phyloP scores from a whole-genome alignment of 2,113 vertebrate genomes.

The Galeopterus variegatus region DNA sequence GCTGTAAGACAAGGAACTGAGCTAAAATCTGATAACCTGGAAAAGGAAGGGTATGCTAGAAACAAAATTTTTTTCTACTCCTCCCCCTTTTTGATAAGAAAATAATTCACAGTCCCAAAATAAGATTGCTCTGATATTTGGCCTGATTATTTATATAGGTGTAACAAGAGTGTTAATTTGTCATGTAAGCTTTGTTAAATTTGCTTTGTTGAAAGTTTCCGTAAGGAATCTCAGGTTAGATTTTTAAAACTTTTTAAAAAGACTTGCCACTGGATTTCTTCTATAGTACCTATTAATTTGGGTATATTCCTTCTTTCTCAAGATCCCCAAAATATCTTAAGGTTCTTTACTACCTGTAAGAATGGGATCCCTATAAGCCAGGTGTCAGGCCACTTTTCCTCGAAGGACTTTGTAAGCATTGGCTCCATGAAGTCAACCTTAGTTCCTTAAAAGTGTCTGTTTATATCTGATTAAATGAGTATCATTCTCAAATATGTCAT shows the following conservation, averaged over 20 bases:
- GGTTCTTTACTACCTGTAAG: background rate
- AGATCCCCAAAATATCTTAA: background rate
- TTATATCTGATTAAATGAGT: background rate
- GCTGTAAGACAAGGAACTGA: background rate
- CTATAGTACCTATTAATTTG: background rate
- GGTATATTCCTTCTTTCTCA: background rate
- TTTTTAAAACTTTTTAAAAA: no score
- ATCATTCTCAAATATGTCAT: background rate
- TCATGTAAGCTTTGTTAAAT: background rate
- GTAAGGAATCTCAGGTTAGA: background rate
- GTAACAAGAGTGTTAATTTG: background rate
- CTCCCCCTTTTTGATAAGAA: background rate
- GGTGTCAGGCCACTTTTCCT: background rate
- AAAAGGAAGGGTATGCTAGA: background rate
- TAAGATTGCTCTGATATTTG: background rate
- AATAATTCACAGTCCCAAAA: background rate
- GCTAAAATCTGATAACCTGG: background rate
- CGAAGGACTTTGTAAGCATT: background rate
- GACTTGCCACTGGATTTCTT: background rate
- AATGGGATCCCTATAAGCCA: background rate
- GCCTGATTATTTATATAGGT: background rate
- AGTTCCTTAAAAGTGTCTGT: background rate
- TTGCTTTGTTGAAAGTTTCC: constrained; percentile 20
- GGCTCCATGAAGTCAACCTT: background rate
- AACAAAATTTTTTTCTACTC: background rate